phyloP scores from a whole-genome alignment of 2,797 vertebrate species.

The Salmo trutta region DNA sequence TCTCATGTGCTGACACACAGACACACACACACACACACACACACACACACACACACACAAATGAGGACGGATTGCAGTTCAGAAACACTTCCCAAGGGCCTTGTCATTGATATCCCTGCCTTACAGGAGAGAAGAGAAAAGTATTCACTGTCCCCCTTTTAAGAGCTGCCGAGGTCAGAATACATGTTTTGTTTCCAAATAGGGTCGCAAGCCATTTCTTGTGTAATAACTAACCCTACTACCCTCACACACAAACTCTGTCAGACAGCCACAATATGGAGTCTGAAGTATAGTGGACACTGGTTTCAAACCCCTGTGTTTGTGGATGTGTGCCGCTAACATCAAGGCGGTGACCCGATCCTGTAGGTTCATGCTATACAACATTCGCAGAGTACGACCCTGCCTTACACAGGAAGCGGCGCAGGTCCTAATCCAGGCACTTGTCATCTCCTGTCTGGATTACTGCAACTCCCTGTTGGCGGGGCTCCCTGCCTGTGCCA shows the following conservation, averaged over 20 bases:
- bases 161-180: neutral
- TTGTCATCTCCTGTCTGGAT: too few relatives aligned
- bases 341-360: too few relatives aligned
- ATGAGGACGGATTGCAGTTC: neutral
- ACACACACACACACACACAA: neutral
- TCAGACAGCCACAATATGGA: neutral
- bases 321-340: neutral
- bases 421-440: too few relatives aligned
- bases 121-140: neutral
- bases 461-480: too few relatives aligned
- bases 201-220: neutral
- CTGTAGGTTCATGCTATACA: too few relatives aligned
- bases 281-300: neutral
- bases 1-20: neutral
- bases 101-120: neutral
- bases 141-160: too few relatives aligned
- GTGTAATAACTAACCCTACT: neutral
- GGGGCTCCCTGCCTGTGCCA: too few relatives aligned
- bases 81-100: neutral
- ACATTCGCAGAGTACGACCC: too few relatives aligned
- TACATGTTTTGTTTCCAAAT: neutral
- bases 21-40: neutral
- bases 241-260: neutral
- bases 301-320: neutral
- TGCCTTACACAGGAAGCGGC: too few relatives aligned